A percentile compares a stretch with the other conserved stretches of the same genome.
Evolutionary conservation across 2,113 vertebrate genomes (phyloP).

Genomic region (Pteronura brasiliensis): DNA sequence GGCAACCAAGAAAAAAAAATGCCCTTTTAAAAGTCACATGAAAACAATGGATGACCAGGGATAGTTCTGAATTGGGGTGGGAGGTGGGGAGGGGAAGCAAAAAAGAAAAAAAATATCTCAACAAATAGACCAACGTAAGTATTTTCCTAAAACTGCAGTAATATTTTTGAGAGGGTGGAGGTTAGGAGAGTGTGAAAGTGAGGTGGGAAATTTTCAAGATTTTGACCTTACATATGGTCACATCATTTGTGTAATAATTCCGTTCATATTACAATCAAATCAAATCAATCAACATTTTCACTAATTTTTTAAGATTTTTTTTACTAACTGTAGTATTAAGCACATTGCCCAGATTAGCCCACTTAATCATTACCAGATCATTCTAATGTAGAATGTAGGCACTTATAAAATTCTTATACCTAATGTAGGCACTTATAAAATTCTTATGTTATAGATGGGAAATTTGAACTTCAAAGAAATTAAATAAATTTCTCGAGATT

Average conservation of each 20-base stretch:
- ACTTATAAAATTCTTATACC: neutral
- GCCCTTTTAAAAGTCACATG: neutral
- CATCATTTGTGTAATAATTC: neutral
- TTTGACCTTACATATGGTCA: neutral
- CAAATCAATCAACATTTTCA: neutral
- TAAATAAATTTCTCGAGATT: neutral
- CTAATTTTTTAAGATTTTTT: neutral
- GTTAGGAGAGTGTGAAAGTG: neutral
- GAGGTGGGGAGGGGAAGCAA: neutral
- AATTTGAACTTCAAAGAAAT: neutral
- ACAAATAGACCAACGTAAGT: neutral
- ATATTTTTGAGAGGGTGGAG: neutral
- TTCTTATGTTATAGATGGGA: neutral
- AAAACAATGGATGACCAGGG: neutral
- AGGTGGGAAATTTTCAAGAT: neutral
- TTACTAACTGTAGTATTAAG: neutral
- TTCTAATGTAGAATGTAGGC: neutral
- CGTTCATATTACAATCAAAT: neutral
- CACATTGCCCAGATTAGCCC: neutral
- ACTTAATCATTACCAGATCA: neutral
- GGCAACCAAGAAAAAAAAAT: neutral
- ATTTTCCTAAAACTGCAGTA: neutral
- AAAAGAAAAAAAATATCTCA: neutral
- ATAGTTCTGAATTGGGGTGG: neutral
- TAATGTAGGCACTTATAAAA: neutral